phyloP scores from a whole-genome alignment of 2,888 invertebrate species.

The Callosobruchus maculatus region DNA sequence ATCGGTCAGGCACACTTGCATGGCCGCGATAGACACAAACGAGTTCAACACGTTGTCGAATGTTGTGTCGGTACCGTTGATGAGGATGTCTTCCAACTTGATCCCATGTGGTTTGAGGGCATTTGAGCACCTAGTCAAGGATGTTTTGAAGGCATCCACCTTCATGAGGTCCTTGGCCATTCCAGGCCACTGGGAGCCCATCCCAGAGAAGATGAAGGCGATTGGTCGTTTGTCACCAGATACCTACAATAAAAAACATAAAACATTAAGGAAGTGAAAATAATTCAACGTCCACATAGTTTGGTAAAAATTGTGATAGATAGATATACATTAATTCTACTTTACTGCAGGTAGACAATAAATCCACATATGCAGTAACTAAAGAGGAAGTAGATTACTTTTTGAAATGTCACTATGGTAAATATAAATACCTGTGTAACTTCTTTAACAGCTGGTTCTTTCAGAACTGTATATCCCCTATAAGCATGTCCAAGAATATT shows the following conservation, averaged over 20 bases:
- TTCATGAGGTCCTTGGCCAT: slow-evolving; percentile 88
- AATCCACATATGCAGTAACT: too few species aligned
- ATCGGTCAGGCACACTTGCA: slow-evolving; percentile 96
- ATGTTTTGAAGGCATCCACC: slow-evolving; percentile 75
- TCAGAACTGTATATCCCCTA: slow-evolving; percentile 77
- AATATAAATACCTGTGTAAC: slow-evolving; percentile 34
- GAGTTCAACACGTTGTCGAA: slow-evolving; percentile 86
- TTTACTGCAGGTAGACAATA: too few species aligned
- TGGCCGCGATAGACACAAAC: slow-evolving; percentile 91
- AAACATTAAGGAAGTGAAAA: too few species aligned
- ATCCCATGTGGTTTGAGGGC: slow-evolving; percentile 75
- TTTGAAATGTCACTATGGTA: too few species aligned
- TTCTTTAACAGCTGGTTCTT: slow-evolving; percentile 53
- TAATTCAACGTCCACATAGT: too few species aligned
- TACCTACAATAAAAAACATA: slow-evolving; percentile 19
- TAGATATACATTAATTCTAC: too few species aligned
- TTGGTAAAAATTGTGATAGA: too few species aligned
- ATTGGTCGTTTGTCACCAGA: slow-evolving; percentile 70
- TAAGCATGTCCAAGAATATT: slow-evolving; percentile 73
- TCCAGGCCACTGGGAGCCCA: slow-evolving; percentile 97
- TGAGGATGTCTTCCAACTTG: slow-evolving; percentile 77
- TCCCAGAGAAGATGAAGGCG: slow-evolving; percentile 96
- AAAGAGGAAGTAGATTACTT: too few species aligned
- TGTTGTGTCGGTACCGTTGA: slow-evolving; percentile 69
- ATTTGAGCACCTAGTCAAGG: slow-evolving; percentile 72